Evolutionary conservation across 2,888 invertebrate genomes (phyloP).

Genomic region (Aromia moschata): DNA sequence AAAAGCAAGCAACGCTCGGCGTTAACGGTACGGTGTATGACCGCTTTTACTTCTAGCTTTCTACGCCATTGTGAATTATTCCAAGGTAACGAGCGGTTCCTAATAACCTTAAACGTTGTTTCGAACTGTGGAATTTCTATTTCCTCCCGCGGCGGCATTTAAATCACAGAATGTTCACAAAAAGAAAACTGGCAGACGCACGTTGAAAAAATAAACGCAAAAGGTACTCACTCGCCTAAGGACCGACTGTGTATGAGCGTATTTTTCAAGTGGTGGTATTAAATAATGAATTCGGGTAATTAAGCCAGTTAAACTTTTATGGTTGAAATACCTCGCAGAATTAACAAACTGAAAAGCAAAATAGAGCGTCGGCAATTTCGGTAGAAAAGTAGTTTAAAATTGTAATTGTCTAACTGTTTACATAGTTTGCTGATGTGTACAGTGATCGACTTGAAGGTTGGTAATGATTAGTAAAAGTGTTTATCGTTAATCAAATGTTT

Average conservation of each 20-base stretch:
- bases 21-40: neutral
- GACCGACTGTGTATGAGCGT: slow-evolving; percentile 23
- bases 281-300: slow-evolving; percentile 12
- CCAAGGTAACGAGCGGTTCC: slow-evolving; percentile 17
- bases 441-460: too few species aligned
- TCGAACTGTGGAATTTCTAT: slow-evolving; percentile 27
- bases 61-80: slow-evolving; percentile 15
- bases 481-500: too few species aligned
- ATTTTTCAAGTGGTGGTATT: slow-evolving; percentile 11
- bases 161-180: neutral
- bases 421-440: too few species aligned
- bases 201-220: too few species aligned
- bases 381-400: too few species aligned
- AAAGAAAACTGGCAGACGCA: too few species aligned
- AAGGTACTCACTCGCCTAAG: slow-evolving; percentile 27
- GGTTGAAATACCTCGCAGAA: too few species aligned
- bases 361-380: too few species aligned
- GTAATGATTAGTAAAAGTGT: too few species aligned
- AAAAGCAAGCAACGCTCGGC: too few species aligned
- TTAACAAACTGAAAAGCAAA: too few species aligned
- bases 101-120: slow-evolving; percentile 19
- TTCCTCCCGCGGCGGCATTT: slow-evolving; percentile 5
- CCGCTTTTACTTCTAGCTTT: slow-evolving; percentile 19
- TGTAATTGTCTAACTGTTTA: too few species aligned
- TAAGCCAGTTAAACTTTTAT: slow-evolving; percentile 10